Evolutionary conservation across 2,797 vertebrate genomes (phyloP), one percentile per base, ranked within the genome.

Genomic region (Gastrophryne carolinensis): DNA sequence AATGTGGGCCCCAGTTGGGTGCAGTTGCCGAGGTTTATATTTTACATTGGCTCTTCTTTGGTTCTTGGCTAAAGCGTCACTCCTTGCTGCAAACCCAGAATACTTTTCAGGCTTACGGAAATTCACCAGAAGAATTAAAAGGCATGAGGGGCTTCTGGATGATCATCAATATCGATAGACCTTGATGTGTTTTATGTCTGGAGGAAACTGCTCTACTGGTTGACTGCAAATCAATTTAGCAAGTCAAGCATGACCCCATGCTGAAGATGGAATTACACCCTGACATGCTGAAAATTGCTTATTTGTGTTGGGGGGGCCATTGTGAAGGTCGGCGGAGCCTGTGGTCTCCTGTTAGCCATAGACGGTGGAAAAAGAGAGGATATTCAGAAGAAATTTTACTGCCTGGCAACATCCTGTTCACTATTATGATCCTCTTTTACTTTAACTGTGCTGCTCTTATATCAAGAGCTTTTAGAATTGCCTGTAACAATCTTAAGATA

Each of bases 81-180:
- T 41, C 39, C 15, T 13, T n/a, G 15, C 4, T 41, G 39, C 17
- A 13, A 6, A n/a, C 39, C 39, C 39, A 41, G 3, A 41, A 41
- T n/a, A 13, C 15, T n/a, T 65, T 34, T 52, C 47, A n/a, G 3
- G 19, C 12, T 29, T 49, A 11, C 13, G 17, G 7, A 58, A 49
- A 27, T 89, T 90, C 85, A 87, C 47, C 37, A 10, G 3, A 1
- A 32, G 52, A 5, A 54, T 39, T 64, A 64, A 63, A 29, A 8
- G n/a, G 4, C 24, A 30, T 19, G 23, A 27, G 9, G 21, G 29
- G 21, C 61, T 65, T 17, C 9, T 37, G 8, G 41, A 30, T 69
- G 44, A 69, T 65, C 44, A 26, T 75, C 65, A 19, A 44, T 69
- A 56, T 17, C 41, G 56, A 75, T 69, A 61, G 73, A 62, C 65